Base-by-base conservation (phyloP, 1,140 invertebrate genomes). In the Drosophila ohnishii region DNA sequence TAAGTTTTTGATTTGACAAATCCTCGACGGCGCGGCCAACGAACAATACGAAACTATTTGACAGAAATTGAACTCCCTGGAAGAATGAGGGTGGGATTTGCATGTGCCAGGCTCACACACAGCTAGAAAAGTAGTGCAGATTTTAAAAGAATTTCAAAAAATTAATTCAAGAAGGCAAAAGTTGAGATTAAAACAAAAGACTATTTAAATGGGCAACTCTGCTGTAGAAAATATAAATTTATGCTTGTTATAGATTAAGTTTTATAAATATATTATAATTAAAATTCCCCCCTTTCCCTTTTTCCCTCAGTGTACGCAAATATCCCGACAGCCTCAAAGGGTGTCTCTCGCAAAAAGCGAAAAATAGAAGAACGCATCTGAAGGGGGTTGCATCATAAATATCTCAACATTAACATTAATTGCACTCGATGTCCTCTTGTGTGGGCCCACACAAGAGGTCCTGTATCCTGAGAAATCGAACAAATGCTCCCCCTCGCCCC, bases 391-490 rank as follows among this genome's bases (percentile, higher is more conserved):
- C 82, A 80, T 86, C 87, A 90, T 87, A 90, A 90, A 90, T 87
- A 88, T 90, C 85, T 86, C 84, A 82, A 88, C 88, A 87, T 89
- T 90, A 90, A 90, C 90, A 90, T 90, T 90, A 90, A 90, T 90
- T 90, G 90, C 90, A 90, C 90, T 90, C 89, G 81, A 90, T 87
- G 89, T 90, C 79, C 89, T 90, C 89, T 90, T 90, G 82, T 90
- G 84, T 90, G 89, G 89, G 79, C 82, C 78, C 88, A 82, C 64
- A 82, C 70, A 78, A 90, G 76, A 80, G 77, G 42, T 58, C 57
- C 82, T 56, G 79, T 71, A 82, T 87, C 82, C 83, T 86, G 83
- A 86, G 83, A 86, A 86, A 82, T 76, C 71, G 71, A 86, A 87
- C 83, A 80, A 85, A 85, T 86, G 83, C 83, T 84, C 55, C 71